Evolutionary conservation across 2,888 invertebrate species (phyloP).

Genomic region (Fragum fragum): DNA sequence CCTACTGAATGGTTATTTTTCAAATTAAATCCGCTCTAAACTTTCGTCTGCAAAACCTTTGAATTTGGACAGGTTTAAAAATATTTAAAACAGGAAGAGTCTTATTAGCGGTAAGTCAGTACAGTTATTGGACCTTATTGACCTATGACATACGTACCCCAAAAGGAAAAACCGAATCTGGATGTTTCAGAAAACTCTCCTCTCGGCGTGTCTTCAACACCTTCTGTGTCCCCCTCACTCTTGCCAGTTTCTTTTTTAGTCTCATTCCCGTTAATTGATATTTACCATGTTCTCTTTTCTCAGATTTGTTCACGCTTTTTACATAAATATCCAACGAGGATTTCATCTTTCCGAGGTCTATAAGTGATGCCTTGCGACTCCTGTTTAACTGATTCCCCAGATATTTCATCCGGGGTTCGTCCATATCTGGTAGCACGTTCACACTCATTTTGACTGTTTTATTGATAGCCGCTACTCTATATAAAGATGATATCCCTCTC

Average conservation of each 20-base stretch:
- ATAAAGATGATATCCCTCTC: background rate
- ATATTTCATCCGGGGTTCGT: slow-evolving; percentile 60
- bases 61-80: too few species aligned
- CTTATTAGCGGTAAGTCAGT: too few species aligned
- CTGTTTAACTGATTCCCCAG: slow-evolving; percentile 62
- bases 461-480: too few species aligned
- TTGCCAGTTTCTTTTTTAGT: slow-evolving; percentile 50
- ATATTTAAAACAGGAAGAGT: too few species aligned
- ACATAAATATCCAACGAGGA: slow-evolving; percentile 45
- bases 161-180: slow-evolving; percentile 58
- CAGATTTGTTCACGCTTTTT: slow-evolving; percentile 56
- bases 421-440: slow-evolving; percentile 65
- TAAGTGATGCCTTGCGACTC: slow-evolving; percentile 55
- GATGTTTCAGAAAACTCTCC: slow-evolving; percentile 54
- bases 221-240: slow-evolving; percentile 58
- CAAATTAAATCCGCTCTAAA: too few species aligned
- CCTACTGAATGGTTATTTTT: too few species aligned
- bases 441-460: slow-evolving; percentile 38
- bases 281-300: slow-evolving; percentile 51
- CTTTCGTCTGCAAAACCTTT: too few species aligned
- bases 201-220: slow-evolving; percentile 49
- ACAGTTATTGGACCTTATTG: too few species aligned
- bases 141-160: slow-evolving; percentile 21
- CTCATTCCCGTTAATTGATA: slow-evolving; percentile 32
- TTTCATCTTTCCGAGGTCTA: slow-evolving; percentile 43